Evolutionary conservation across 2,888 invertebrate species (phyloP), one percentile per base, ranked within the genome.

Genomic region (Acronicta alni): DNA sequence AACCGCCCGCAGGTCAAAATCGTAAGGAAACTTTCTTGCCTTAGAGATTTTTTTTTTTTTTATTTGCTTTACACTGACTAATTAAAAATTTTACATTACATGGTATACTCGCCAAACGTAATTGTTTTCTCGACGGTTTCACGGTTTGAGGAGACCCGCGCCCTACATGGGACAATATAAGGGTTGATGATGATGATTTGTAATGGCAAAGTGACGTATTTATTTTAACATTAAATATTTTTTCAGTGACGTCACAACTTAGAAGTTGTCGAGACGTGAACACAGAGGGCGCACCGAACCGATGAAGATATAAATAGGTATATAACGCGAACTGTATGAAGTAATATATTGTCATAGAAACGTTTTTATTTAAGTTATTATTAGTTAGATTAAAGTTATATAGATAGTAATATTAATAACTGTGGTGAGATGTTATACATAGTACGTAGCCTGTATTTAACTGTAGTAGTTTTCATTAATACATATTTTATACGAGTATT

Each of bases 381-480:
- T 70, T 75, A 76, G 59, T 54, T 73, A 75, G 67, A 56, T 48
- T 56, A 44, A 47, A 66, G 57, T 72, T 51, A 65, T 72, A 69
- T 74, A 64, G 49, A 64, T 63, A 73, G 54, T 63, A 17, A 46
- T 42, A 35, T 30, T 56, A 37, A 55, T 20, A 23, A 8, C 64
- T 43, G 9, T 6, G 18, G 5, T n/a, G 30, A 44, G 46, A 47
- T 62, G 57, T 44, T 54, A 61, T 51, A 70, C 14, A 23, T 6
- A 7, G 2, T n/a, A 14, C 6, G 1, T 4, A n/a, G 6, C n/a
- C 32, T 14, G 4, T n/a, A n/a, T 32, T n/a, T 1, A n/a, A 32
- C 3, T 4, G 7, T 4, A 1, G 23, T 7, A 1, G 3, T 26
- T 9, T 26, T 18, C 4, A 18, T 41, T 14, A 39, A 12, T 14